phyloP scores from a whole-genome alignment of 2,888 invertebrate species.

The Lasiommata megera region DNA sequence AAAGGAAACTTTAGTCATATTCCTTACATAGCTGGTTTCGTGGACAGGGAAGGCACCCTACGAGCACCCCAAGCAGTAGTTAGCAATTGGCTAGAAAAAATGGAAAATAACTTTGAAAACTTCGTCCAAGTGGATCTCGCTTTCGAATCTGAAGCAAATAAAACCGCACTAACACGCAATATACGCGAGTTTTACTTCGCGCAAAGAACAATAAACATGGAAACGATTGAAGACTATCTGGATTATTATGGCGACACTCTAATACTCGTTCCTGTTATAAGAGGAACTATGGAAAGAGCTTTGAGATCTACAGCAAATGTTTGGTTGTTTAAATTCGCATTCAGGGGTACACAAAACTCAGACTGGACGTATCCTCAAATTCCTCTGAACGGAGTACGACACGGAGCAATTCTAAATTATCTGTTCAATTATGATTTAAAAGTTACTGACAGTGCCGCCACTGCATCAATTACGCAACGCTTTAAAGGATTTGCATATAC shows the following conservation, averaged over 20 bases:
- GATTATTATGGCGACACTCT: constrained; percentile 64
- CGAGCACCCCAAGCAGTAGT: constrained; percentile 51
- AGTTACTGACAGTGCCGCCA: constrained; percentile 41
- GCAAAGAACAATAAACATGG: constrained; percentile 45
- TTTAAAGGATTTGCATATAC: constrained; percentile 51
- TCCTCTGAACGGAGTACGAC: constrained; percentile 55
- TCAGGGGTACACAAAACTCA: constrained; percentile 52
- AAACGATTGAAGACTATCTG: constrained; percentile 58
- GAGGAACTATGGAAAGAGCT: constrained; percentile 56
- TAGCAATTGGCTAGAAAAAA: constrained; percentile 49
- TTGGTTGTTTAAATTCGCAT: constrained; percentile 58
- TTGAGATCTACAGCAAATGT: constrained; percentile 49
- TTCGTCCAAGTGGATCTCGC: constrained; percentile 62
- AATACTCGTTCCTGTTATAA: constrained; percentile 53
- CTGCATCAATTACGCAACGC: constrained; percentile 44
- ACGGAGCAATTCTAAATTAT: constrained; percentile 62
- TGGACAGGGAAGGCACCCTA: constrained; percentile 63
- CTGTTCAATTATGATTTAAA: constrained; percentile 56
- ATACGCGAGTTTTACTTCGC: constrained; percentile 59
- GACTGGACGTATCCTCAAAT: constrained; percentile 57
- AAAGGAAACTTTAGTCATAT: constrained; percentile 57
- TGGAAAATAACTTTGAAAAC: constrained; percentile 59
- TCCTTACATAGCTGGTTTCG: constrained; percentile 61
- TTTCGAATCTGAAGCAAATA: constrained; percentile 39
- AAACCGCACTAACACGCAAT: constrained; percentile 38